Percentiles rank a stretch among this genome's conserved stretches.
Conservation (phyloP, 1,140 invertebrate genomes). For the Camponotus pennsylvanicus region DNA sequence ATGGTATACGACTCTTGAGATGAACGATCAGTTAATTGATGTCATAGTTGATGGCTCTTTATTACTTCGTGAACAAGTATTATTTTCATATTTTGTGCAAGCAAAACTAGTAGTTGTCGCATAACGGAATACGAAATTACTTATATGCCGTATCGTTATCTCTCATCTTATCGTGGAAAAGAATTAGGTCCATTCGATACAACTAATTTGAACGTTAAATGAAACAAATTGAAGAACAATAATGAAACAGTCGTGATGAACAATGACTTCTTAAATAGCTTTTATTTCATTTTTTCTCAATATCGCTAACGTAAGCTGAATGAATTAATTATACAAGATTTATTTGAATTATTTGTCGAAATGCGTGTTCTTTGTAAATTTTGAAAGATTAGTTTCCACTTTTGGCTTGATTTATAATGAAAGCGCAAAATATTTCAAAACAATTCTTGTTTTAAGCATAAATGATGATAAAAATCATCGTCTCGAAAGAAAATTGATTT, state of each 20-base stretch:
- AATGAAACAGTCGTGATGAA: background rate
- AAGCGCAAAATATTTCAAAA: too few species aligned
- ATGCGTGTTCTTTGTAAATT: too few species aligned
- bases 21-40: conserved; percentile 60
- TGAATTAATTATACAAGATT: too few species aligned
- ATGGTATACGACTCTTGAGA: background rate
- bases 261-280: background rate
- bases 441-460: too few species aligned
- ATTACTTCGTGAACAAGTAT: conserved; percentile 35
- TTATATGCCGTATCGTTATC: conserved; percentile 41
- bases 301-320: too few species aligned
- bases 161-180: background rate
- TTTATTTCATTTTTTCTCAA: background rate
- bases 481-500: background rate
- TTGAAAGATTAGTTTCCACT: too few species aligned
- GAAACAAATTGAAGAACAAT: background rate
- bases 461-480: too few species aligned
- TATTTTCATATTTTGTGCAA: conserved; percentile 60
- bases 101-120: conserved; percentile 52
- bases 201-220: background rate
- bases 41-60: conserved; percentile 66
- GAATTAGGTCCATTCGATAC: background rate
- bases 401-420: too few species aligned
- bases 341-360: too few species aligned
- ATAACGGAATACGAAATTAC: conserved; percentile 65